Evolutionary conservation across 2,797 vertebrate species (phyloP).

Genomic region (Platalea minor): DNA sequence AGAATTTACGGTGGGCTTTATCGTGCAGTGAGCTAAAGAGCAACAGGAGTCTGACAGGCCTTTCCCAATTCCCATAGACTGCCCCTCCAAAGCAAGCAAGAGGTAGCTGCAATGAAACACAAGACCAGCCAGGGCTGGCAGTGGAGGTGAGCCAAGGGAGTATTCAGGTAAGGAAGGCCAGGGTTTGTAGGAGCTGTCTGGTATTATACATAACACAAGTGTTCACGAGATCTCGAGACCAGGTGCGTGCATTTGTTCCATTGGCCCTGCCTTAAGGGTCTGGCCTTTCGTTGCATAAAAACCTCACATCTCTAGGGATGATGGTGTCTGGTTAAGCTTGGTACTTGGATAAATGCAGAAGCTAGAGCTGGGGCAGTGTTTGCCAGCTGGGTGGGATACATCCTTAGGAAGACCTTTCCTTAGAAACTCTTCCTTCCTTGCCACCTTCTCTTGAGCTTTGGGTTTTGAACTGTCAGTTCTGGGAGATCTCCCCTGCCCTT

Average conservation of each 20-base stretch:
- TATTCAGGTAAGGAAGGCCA: background rate
- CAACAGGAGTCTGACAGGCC: background rate
- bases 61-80: conserved; percentile 1
- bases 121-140: background rate
- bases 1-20: conserved; percentile 63
- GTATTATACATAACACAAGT: background rate
- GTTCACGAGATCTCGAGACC: background rate
- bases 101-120: background rate
- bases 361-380: background rate
- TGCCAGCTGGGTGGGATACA: background rate
- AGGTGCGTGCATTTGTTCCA: background rate
- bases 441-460: background rate
- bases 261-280: background rate
- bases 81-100: background rate
- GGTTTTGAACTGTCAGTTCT: background rate
- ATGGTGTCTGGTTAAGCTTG: background rate
- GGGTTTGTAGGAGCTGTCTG: background rate
- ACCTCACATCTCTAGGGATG: fast-evolving
- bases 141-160: background rate
- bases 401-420: background rate
- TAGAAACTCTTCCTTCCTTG: background rate
- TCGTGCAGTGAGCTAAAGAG: conserved; percentile 17
- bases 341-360: background rate
- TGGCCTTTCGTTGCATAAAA: background rate
- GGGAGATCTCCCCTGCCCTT: background rate